phyloP scores from a whole-genome alignment of 1,140 invertebrate species.

The Cydia pomonella region DNA sequence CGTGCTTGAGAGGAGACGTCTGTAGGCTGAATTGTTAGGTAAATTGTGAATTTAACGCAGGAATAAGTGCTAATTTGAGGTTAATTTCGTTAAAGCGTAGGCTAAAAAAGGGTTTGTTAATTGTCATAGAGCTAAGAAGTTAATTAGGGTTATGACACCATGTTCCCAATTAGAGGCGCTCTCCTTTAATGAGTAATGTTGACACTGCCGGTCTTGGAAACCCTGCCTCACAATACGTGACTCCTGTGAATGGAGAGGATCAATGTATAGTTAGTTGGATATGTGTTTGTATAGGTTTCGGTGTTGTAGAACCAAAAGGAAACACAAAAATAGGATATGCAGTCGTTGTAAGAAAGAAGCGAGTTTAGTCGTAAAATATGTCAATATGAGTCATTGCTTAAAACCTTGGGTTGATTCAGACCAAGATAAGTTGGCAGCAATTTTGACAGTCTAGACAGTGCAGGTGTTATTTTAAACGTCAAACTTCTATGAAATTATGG shows the following conservation, averaged over 20 bases:
- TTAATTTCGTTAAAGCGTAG: background rate
- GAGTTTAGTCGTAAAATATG: no score
- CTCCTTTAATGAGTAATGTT: slow-evolving; percentile 8
- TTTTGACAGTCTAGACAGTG: no score
- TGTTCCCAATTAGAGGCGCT: slow-evolving; percentile 8
- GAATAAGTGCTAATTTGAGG: background rate
- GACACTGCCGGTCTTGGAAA: background rate
- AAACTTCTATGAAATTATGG: no score
- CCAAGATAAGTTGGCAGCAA: no score
- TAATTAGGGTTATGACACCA: slow-evolving; percentile 12
- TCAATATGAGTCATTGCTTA: no score
- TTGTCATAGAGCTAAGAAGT: background rate
- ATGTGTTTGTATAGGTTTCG: background rate
- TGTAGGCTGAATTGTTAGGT: no score
- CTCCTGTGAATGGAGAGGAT: background rate
- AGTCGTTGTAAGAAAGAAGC: no score
- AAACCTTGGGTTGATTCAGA: no score
- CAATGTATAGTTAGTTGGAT: background rate
- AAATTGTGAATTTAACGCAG: background rate
- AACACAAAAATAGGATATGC: background rate
- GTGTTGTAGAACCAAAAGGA: background rate
- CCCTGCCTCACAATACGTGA: background rate
- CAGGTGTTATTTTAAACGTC: no score
- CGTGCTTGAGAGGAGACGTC: no score
- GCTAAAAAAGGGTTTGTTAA: background rate